Evolutionary conservation across 2,797 vertebrate genomes (phyloP).

Genomic region (Crypturellus tataupa): DNA sequence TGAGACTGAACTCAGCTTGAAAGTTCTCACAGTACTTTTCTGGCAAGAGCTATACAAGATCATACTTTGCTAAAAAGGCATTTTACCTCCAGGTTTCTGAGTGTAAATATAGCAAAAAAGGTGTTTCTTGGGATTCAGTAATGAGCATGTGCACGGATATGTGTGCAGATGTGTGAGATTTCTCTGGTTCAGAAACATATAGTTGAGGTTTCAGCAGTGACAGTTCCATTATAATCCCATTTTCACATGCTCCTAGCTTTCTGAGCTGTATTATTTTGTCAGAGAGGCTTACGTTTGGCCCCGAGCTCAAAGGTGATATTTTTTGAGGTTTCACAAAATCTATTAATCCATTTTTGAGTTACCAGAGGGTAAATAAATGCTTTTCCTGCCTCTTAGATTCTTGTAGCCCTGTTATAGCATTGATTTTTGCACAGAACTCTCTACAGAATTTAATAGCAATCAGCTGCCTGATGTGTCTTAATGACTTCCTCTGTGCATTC

Average conservation of each 20-base stretch:
- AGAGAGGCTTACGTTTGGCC: constrained; percentile 25
- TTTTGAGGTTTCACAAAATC: neutral
- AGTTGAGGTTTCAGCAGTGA: constrained; percentile 32
- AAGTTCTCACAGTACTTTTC: neutral
- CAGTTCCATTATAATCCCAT: constrained; percentile 41
- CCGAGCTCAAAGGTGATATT: neutral
- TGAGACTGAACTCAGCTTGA: neutral
- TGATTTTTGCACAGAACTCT: constrained; percentile 68
- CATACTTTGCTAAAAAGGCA: neutral
- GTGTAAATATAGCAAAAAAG: neutral
- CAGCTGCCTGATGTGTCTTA: constrained; percentile 69
- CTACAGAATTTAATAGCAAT: constrained; percentile 70
- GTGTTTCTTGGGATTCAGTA: constrained; percentile 19
- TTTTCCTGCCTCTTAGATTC: constrained; percentile 30
- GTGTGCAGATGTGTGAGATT: constrained; percentile 27
- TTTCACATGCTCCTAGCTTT: constrained; percentile 21
- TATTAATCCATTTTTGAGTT: constrained; percentile 47
- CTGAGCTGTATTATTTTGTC: constrained; percentile 40
- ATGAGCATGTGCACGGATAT: accelerated
- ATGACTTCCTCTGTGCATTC: constrained; percentile 67
- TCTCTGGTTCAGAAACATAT: neutral
- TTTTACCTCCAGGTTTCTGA: neutral
- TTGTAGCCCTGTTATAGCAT: constrained; percentile 50
- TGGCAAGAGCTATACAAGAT: neutral
- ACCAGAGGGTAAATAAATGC: constrained; percentile 52